Evolutionary conservation across 2,797 vertebrate species (phyloP).

Genomic region (Simalia tracyae): DNA sequence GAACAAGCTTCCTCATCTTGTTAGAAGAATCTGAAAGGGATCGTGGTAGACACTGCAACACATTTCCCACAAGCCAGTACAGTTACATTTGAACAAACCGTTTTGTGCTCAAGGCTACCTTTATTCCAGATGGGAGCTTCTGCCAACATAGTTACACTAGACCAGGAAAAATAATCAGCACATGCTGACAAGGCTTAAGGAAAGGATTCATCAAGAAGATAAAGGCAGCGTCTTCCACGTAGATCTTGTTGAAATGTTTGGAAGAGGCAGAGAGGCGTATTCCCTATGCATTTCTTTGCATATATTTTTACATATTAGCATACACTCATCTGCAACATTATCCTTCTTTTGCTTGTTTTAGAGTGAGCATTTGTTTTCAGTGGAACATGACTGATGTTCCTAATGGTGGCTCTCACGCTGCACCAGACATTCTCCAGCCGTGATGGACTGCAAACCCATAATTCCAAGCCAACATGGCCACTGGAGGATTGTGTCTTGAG

Average conservation of each 20-base stretch:
- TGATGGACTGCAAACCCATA: no score
- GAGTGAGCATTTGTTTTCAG: no score
- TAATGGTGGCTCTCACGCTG: neutral
- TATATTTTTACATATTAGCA: no score
- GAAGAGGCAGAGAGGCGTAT: neutral
- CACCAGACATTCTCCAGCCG: no score
- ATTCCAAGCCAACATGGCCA: no score
- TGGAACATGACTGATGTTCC: neutral
- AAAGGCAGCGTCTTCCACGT: neutral
- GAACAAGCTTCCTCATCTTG: neutral
- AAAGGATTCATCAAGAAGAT: constrained; percentile 3
- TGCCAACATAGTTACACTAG: constrained; percentile 13
- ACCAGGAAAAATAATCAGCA: neutral
- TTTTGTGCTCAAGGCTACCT: constrained; percentile 9
- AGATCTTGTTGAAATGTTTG: neutral
- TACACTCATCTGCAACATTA: no score
- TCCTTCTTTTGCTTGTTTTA: neutral
- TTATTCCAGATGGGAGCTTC: constrained; percentile 11
- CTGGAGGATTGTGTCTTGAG: neutral
- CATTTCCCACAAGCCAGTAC: neutral
- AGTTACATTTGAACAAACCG: neutral
- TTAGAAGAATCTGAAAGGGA: neutral
- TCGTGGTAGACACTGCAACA: neutral
- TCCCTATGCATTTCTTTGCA: neutral
- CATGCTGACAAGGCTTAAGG: constrained; percentile 5